A percentile compares a stretch with the other conserved stretches of the same genome.
Conservation (phyloP, 2,888 invertebrate species). For the Apocheima hispidaria region DNA sequence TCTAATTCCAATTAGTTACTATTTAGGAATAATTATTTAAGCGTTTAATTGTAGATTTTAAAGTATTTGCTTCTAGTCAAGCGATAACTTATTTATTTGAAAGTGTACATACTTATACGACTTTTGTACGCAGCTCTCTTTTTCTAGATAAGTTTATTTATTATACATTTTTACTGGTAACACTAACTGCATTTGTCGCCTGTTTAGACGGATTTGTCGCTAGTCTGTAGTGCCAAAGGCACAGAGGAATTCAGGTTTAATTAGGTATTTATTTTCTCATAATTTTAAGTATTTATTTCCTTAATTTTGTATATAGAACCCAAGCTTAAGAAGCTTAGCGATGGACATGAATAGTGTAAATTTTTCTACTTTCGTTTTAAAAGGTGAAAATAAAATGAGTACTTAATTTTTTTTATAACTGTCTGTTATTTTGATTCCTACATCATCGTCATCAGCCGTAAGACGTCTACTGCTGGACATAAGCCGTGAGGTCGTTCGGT, state of each 20-base stretch:
- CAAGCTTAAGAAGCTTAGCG: slow-evolving; percentile 77
- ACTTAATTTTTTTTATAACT: slow-evolving; percentile 53
- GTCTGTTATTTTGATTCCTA: neutral
- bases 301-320: slow-evolving; percentile 50
- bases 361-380: slow-evolving; percentile 59
- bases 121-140: slow-evolving; percentile 63
- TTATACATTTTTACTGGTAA: slow-evolving; percentile 5
- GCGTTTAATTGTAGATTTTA: slow-evolving; percentile 38
- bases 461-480: too few species aligned
- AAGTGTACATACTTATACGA: slow-evolving; percentile 24
- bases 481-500: too few species aligned
- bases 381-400: slow-evolving; percentile 48
- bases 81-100: slow-evolving; percentile 35
- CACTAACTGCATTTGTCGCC: slow-evolving; percentile 40
- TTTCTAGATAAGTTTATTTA: slow-evolving; percentile 28
- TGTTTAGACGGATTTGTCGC: slow-evolving; percentile 47
- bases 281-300: slow-evolving; percentile 54
- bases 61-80: slow-evolving; percentile 49
- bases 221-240: slow-evolving; percentile 81
- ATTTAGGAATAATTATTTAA: slow-evolving; percentile 49
- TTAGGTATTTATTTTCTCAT: slow-evolving; percentile 41
- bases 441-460: neutral
- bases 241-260: slow-evolving; percentile 71
- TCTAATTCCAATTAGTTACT: slow-evolving; percentile 66
- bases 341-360: slow-evolving; percentile 63